Percentiles rank a stretch among this genome's conserved stretches.
Evolutionary conservation across 2,797 vertebrate genomes (phyloP).

Genomic region (Euthynnus affinis): DNA sequence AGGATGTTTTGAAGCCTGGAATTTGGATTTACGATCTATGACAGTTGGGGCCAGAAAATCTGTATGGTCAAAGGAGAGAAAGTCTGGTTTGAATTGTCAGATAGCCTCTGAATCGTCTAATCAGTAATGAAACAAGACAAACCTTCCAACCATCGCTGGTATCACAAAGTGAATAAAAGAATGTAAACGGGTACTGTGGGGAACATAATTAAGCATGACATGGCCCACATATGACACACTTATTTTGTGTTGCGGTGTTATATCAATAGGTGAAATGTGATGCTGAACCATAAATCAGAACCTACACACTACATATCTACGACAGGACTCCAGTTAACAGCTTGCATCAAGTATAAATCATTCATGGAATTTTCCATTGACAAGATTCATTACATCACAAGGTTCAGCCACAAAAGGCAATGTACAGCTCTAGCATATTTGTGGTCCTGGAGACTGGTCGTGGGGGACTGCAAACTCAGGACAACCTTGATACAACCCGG

Average conservation of each 20-base stretch:
- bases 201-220: not conserved
- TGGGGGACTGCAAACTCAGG: too few species aligned
- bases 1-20: constrained; percentile 9
- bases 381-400: not conserved
- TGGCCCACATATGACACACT: too few species aligned
- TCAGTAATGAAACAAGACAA: not conserved
- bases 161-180: not conserved
- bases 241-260: too few species aligned
- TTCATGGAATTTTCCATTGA: not conserved
- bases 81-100: not conserved
- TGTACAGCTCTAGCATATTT: not conserved
- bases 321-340: not conserved
- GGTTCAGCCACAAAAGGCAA: not conserved
- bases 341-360: not conserved
- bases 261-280: not conserved
- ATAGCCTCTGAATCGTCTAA: not conserved
- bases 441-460: too few species aligned
- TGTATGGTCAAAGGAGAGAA: not conserved
- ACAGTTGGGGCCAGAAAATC: not conserved
- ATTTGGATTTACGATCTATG: constrained; percentile 9
- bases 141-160: not conserved
- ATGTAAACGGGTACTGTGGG: not conserved
- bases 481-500: too few species aligned
- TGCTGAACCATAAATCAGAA: not conserved
- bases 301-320: not conserved